These are phyloP conservation scores for Kobus ellipsiprymnus DNA, from an alignment of 2,113 vertebrate species.

Conservation along the genomic window DNA sequence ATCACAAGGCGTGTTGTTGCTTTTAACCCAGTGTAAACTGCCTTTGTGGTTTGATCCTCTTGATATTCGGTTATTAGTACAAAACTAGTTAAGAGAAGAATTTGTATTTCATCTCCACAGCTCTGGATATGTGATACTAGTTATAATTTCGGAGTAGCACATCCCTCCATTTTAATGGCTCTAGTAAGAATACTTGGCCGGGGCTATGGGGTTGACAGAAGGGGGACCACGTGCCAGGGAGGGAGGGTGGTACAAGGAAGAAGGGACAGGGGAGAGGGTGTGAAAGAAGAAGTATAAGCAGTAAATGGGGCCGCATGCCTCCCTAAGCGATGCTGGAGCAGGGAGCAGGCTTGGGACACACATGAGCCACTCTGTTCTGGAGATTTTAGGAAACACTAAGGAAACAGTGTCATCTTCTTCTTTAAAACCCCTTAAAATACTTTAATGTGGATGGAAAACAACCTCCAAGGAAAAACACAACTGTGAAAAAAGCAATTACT, in stretches of 20 bases:
- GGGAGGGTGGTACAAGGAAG: background rate
- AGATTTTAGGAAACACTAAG: background rate
- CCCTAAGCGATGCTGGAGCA: background rate
- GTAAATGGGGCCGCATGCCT: accelerated
- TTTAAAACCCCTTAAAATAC: background rate
- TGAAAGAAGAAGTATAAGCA: background rate
- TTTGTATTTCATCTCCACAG: background rate
- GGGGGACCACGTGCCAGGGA: background rate
- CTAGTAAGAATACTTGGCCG: background rate
- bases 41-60: background rate
- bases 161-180: background rate
- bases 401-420: background rate
- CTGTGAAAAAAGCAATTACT: background rate
- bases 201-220: background rate
- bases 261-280: background rate
- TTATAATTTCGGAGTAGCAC: background rate
- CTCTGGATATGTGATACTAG: background rate
- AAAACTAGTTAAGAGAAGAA: background rate
- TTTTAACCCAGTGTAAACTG: background rate
- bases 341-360: background rate
- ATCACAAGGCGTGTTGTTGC: background rate
- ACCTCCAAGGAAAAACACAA: background rate
- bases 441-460: background rate
- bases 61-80: background rate
- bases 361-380: background rate